Conservation (phyloP, 2,797 vertebrate genomes). For the Myotis findleyi region DNA sequence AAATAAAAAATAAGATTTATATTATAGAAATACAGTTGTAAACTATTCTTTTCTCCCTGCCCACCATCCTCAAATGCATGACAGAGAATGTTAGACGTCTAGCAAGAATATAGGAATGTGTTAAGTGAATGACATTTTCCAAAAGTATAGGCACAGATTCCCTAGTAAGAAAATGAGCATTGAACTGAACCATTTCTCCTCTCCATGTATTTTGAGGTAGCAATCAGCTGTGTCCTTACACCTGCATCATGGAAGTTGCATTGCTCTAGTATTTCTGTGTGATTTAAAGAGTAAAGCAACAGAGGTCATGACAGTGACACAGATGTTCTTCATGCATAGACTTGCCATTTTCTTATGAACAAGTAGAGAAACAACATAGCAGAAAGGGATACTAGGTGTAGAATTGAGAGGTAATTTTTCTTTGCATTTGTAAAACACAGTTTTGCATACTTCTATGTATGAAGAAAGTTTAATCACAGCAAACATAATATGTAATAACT, state of each 20-base stretch:
- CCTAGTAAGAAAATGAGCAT: constrained; percentile 25
- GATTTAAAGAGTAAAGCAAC: background rate
- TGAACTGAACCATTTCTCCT: background rate
- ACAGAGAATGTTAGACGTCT: background rate
- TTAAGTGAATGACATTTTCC: background rate
- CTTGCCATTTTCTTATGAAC: background rate
- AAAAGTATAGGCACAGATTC: background rate
- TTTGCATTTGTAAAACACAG: constrained; percentile 18
- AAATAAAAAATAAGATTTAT: background rate
- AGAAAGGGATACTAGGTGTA: background rate
- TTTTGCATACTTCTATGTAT: background rate
- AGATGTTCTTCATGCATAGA: background rate
- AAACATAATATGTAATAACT: background rate
- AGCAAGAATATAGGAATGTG: background rate
- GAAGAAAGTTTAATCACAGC: background rate
- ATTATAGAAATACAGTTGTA: background rate
- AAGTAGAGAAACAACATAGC: background rate
- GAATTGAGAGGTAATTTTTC: background rate
- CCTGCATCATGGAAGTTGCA: background rate
- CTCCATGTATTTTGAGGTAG: background rate
- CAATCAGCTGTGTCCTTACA: background rate
- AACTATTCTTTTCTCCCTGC: background rate
- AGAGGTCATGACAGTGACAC: background rate
- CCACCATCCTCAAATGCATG: background rate
- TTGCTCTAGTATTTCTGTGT: background rate